Conservation (phyloP, 1,140 invertebrate species). For the Calliphora vicina region DNA sequence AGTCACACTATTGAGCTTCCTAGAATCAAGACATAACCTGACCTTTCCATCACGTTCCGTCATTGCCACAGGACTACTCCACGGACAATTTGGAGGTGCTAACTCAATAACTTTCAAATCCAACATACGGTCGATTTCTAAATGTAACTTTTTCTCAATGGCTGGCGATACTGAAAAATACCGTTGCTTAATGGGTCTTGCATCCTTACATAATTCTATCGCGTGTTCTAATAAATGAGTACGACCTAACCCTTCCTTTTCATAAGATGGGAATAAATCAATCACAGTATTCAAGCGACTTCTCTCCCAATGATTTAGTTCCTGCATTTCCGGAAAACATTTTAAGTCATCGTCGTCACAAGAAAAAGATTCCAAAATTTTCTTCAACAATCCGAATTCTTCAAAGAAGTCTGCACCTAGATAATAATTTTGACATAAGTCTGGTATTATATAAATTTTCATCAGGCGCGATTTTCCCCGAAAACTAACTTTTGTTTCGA, state of each 20-base stretch:
- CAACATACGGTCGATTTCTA: constrained; percentile 3
- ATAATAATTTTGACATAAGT: no score
- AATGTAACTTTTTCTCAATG: not conserved
- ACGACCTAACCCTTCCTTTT: constrained; percentile 27
- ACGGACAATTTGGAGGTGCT: not conserved
- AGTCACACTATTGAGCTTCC: not conserved
- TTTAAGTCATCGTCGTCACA: no score
- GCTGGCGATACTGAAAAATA: not conserved
- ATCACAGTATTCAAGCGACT: no score
- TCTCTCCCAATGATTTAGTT: no score
- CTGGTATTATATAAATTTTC: no score
- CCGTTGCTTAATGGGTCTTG: constrained; percentile 19
- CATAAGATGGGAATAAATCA: not conserved
- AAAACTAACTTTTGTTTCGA: no score
- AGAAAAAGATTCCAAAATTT: no score
- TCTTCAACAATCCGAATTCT: no score
- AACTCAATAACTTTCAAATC: constrained; percentile 14
- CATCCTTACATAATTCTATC: not conserved
- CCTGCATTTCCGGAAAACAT: no score
- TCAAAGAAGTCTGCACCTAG: no score
- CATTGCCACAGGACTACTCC: not conserved
- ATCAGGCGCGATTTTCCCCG: no score
- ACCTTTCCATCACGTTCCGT: no score
- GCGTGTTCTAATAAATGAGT: constrained; percentile 20
- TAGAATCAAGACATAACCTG: not conserved